phyloP scores from a whole-genome alignment of 92 coral and sea anemone genomes.

The Desmophyllum pertusum region DNA sequence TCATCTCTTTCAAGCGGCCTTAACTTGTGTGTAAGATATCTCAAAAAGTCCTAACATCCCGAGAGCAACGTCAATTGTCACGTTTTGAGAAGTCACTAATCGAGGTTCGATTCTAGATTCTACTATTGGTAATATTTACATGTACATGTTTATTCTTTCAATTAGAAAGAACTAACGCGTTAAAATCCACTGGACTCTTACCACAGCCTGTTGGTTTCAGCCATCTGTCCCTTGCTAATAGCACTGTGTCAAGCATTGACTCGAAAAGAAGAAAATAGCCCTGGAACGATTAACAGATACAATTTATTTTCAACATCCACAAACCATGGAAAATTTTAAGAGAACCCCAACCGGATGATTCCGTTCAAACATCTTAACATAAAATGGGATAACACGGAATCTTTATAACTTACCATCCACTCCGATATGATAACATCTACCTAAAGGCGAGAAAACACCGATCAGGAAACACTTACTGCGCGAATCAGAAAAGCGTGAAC shows the following conservation, averaged over 20 bases:
- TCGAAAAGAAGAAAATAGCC: slow-evolving; percentile 97
- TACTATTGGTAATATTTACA: too few species aligned
- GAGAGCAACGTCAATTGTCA: too few species aligned
- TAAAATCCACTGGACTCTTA: slow-evolving; percentile 17
- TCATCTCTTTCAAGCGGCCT: too few species aligned
- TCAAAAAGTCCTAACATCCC: too few species aligned
- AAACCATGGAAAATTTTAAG: neutral
- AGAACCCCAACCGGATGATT: neutral
- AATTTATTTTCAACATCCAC: neutral
- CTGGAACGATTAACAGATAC: slow-evolving; percentile 28
- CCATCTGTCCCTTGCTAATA: slow-evolving; percentile 96
- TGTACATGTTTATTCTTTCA: too few species aligned
- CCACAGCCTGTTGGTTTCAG: slow-evolving; percentile 79
- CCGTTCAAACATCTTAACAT: neutral
- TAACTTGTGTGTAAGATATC: too few species aligned
- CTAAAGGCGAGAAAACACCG: slow-evolving; percentile 27
- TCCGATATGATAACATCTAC: slow-evolving; percentile 94
- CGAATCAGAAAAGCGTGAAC: too few species aligned
- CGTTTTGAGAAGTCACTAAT: too few species aligned
- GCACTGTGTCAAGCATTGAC: slow-evolving; percentile 95
- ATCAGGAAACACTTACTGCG: neutral
- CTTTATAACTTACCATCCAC: slow-evolving; percentile 85
- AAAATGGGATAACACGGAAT: neutral
- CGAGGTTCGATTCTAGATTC: too few species aligned
- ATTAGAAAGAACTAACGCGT: too few species aligned